These are phyloP conservation scores for Pachliopta kotzebuea DNA, from an alignment of 2,888 invertebrate species.

Conservation along the genomic window DNA sequence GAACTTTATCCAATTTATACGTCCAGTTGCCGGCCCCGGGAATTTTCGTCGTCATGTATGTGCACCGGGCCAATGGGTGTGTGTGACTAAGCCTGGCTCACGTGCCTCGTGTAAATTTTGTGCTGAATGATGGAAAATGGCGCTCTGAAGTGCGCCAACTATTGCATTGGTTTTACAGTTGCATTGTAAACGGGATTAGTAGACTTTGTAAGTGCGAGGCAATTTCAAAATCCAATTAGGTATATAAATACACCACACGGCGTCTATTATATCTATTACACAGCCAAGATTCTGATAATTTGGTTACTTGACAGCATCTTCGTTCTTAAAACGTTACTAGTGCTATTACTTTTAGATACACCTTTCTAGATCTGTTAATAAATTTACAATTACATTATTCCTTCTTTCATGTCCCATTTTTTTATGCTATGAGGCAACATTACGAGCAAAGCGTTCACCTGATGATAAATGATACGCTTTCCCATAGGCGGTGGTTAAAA, in stretches of 20 bases:
- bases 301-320: too few relatives aligned
- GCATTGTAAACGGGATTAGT: constrained; percentile 46
- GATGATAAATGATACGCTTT: too few relatives aligned
- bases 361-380: too few relatives aligned
- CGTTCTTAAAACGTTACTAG: too few relatives aligned
- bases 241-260: not conserved
- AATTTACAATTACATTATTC: too few relatives aligned
- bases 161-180: constrained; percentile 44
- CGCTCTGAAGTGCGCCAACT: constrained; percentile 61
- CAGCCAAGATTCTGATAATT: too few relatives aligned
- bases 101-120: constrained; percentile 69
- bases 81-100: constrained; percentile 67
- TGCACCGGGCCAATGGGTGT: constrained; percentile 61
- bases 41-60: constrained; percentile 62
- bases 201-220: constrained; percentile 19
- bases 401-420: too few relatives aligned
- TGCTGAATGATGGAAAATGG: constrained; percentile 59
- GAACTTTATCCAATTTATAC: constrained; percentile 39
- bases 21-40: constrained; percentile 48
- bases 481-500: too few relatives aligned
- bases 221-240: constrained; percentile 12
- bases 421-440: too few relatives aligned
- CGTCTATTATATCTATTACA: too few relatives aligned
- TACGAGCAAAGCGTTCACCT: too few relatives aligned
- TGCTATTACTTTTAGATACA: too few relatives aligned